phyloP scores from a whole-genome alignment of 1,140 invertebrate species.

The Bombus fervidus region DNA sequence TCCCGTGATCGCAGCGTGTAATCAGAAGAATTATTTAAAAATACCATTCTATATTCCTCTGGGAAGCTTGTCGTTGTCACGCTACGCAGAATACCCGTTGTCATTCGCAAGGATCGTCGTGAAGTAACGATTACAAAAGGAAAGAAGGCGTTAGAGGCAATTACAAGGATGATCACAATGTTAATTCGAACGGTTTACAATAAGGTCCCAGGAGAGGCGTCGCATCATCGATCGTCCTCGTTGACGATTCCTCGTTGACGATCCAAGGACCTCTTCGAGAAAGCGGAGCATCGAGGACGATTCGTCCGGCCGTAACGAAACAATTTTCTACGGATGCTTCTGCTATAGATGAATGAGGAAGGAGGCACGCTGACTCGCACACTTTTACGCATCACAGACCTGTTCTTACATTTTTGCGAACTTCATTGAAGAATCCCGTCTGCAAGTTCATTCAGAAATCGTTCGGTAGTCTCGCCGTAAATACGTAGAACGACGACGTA shows the following conservation, averaged over 20 bases:
- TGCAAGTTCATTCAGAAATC: neutral
- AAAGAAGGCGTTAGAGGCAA: constrained; percentile 23
- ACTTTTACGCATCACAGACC: constrained; percentile 31
- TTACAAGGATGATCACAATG: constrained; percentile 31
- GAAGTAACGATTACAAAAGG: neutral
- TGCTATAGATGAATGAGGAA: constrained; percentile 22
- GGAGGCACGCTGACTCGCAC: constrained; percentile 31
- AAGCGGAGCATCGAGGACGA: neutral
- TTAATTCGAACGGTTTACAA: constrained; percentile 16
- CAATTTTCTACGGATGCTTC: constrained; percentile 59
- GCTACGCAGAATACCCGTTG: no score
- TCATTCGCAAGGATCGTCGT: neutral
- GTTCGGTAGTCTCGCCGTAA: neutral
- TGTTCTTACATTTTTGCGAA: constrained; percentile 6
- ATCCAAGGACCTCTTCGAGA: neutral
- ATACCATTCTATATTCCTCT: no score
- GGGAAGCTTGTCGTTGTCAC: neutral
- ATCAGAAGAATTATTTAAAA: no score
- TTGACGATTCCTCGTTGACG: neutral
- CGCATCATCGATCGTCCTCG: constrained; percentile 37
- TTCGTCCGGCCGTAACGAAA: constrained; percentile 61
- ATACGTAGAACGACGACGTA: neutral
- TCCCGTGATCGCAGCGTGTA: no score
- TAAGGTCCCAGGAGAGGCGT: neutral
- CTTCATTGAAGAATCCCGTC: constrained; percentile 27